Conservation (phyloP, 1,140 invertebrate species). For the Hyposmocoma kahamanoa region DNA sequence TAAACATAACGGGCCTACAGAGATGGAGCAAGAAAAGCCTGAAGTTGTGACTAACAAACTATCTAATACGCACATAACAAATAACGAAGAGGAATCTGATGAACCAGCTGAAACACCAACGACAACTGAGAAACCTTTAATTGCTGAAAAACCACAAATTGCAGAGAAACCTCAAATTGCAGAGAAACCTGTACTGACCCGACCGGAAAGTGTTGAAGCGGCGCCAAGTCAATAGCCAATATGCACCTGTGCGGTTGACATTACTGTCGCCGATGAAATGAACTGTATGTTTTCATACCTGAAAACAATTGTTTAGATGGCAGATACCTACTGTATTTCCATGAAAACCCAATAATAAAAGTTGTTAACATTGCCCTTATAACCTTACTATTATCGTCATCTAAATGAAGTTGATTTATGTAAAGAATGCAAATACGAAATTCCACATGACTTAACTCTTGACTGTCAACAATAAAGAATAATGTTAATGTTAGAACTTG, state of each 20-base stretch:
- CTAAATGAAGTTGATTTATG: too few species aligned
- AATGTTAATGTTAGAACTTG: too few species aligned
- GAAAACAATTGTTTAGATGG: slow-evolving; percentile 52
- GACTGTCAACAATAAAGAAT: too few species aligned
- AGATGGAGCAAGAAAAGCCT: slow-evolving; percentile 60
- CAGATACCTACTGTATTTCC: background rate
- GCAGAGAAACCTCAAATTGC: slow-evolving; percentile 34
- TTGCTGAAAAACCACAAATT: slow-evolving; percentile 29
- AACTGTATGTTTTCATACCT: slow-evolving; percentile 61
- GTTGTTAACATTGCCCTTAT: too few species aligned
- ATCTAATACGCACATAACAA: slow-evolving; percentile 51
- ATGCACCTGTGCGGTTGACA: slow-evolving; percentile 34
- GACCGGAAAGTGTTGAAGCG: slow-evolving; percentile 43
- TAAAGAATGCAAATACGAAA: too few species aligned
- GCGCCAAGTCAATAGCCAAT: slow-evolving; percentile 57
- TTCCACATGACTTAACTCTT: too few species aligned
- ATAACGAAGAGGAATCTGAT: slow-evolving; percentile 15
- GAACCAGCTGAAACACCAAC: slow-evolving; percentile 15
- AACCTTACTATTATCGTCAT: too few species aligned
- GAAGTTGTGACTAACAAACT: slow-evolving; percentile 47
- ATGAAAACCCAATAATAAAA: background rate
- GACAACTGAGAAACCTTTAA: slow-evolving; percentile 12
- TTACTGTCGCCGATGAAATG: slow-evolving; percentile 29
- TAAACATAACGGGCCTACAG: slow-evolving; percentile 49
- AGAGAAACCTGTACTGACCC: slow-evolving; percentile 38